Base-by-base conservation (phyloP, 2,888 invertebrate genomes). In the Euproctis similis region DNA sequence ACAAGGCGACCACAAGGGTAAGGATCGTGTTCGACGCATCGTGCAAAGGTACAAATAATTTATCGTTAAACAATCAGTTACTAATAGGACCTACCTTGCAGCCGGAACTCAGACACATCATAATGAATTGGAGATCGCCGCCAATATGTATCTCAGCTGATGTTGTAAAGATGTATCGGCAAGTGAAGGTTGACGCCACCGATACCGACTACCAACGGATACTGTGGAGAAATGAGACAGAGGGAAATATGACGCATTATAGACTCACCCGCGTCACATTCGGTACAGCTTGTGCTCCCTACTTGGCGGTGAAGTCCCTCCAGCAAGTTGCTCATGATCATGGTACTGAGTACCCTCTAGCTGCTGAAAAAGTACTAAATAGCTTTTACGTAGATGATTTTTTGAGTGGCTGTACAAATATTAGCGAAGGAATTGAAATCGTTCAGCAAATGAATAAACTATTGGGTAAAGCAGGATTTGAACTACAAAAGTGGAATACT, bases 31-130 rank as follows among this genome's bases (percentile, higher is more conserved):
- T 42, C 19, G 34, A 45, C 11, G 41, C 32, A 4, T 14, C 14
- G 14, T 4, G 4, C 4, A 14, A 14, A 6, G 6, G 4, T 1
- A 37, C 40, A 1, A 19, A 34, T 0, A 30, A 34, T 9, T 44
- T 38, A 8, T 43, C 42, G 3, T 20, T 51, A 3, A 51, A 46
- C 10, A 35, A 44, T 14, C 25, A 43, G n/a, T 39, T 39, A 24
- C 10, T 6, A 3, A 23, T 38, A 5, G 38, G 45, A 1, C 39
- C 45, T 2, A 26, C 23, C 1, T 18, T 46, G 1, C 42, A 46
- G 24, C 35, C 36, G 12, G 44, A 49, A 9, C 21, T 49, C 7
- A 23, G 43, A n/a, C 26, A 24, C 2, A 43, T 46, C 8, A 18
- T 49, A 6, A 9, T 45, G 6, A 17, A 42, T 5, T 48, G 34